These are phyloP conservation scores for Lasiurus cinereus DNA, from an alignment of 2,113 vertebrate genomes.

Conservation along the genomic window DNA sequence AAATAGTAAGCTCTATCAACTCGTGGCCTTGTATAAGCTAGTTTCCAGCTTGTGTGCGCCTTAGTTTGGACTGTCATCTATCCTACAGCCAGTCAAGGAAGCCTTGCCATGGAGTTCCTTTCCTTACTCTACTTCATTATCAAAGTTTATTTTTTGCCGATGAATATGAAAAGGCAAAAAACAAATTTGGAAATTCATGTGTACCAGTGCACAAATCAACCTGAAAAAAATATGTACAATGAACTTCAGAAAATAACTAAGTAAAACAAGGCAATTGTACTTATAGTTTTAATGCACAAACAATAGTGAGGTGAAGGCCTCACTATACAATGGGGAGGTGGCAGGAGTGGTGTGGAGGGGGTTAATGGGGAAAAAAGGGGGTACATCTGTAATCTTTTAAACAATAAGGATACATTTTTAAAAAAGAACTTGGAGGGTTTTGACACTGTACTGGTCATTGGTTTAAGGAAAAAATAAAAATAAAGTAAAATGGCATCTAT, in stretches of 20 bases:
- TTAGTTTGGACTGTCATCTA: neutral
- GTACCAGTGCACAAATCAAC: neutral
- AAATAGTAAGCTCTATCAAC: neutral
- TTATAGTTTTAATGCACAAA: constrained; percentile 81
- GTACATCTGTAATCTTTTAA: too few species aligned
- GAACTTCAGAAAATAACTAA: constrained; percentile 78
- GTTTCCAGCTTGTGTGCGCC: neutral
- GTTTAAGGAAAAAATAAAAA: too few species aligned
- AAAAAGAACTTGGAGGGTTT: too few species aligned
- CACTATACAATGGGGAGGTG: too few species aligned
- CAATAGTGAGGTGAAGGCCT: too few species aligned
- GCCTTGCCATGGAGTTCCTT: neutral
- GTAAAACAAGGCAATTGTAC: constrained; percentile 74
- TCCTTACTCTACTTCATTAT: neutral
- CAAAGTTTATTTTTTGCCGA: constrained; percentile 64
- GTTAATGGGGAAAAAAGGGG: too few species aligned
- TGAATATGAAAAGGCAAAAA: constrained; percentile 56
- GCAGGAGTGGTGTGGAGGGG: too few species aligned
- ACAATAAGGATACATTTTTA: too few species aligned
- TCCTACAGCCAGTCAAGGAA: neutral
- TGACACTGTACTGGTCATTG: too few species aligned
- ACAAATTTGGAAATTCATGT: neutral
- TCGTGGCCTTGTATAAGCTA: neutral
- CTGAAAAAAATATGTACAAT: neutral
- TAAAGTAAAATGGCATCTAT: constrained; percentile 34